phyloP scores from a whole-genome alignment of 2,888 invertebrate genomes.

The Neocrepidodera transversa region DNA sequence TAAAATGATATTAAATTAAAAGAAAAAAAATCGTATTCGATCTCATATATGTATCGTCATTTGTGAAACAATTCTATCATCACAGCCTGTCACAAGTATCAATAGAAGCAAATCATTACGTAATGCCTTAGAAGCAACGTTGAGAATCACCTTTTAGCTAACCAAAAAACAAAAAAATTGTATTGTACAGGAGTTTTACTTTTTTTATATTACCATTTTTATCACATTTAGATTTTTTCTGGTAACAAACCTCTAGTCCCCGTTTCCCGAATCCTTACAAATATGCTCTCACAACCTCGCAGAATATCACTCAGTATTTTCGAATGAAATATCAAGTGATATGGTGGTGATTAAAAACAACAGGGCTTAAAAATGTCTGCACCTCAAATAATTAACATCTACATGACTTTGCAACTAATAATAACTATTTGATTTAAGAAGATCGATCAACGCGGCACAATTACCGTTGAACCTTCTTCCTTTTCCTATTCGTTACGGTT shows the following conservation, averaged over 20 bases:
- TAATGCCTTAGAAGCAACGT: slow-evolving; percentile 12
- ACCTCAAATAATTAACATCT: slow-evolving; percentile 28
- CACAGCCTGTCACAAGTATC: slow-evolving; percentile 34
- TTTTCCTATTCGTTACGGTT: slow-evolving; percentile 30
- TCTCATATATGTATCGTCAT: slow-evolving; percentile 1
- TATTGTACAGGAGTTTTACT: slow-evolving; percentile 14
- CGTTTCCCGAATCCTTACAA: slow-evolving; percentile 11
- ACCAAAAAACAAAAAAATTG: slow-evolving; percentile 20
- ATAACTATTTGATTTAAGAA: slow-evolving; percentile 23
- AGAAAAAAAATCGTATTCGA: no score
- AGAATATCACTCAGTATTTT: neutral
- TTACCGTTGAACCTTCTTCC: slow-evolving; percentile 40
- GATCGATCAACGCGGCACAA: no score
- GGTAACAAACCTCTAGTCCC: slow-evolving; percentile 28
- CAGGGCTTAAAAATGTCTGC: slow-evolving; percentile 18
- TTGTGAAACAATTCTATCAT: slow-evolving; percentile 26
- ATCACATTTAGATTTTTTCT: slow-evolving; percentile 36
- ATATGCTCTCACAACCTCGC: slow-evolving; percentile 10
- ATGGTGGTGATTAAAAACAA: neutral
- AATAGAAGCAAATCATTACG: slow-evolving; percentile 24
- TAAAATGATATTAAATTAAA: no score
- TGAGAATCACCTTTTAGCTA: slow-evolving; percentile 10
- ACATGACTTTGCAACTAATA: slow-evolving; percentile 33
- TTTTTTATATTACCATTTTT: slow-evolving; percentile 34
- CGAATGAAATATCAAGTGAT: neutral